Evolutionary conservation across 2,797 vertebrate species (phyloP), one percentile per base, ranked within the genome.

Genomic region (Artibeus lituratus): DNA sequence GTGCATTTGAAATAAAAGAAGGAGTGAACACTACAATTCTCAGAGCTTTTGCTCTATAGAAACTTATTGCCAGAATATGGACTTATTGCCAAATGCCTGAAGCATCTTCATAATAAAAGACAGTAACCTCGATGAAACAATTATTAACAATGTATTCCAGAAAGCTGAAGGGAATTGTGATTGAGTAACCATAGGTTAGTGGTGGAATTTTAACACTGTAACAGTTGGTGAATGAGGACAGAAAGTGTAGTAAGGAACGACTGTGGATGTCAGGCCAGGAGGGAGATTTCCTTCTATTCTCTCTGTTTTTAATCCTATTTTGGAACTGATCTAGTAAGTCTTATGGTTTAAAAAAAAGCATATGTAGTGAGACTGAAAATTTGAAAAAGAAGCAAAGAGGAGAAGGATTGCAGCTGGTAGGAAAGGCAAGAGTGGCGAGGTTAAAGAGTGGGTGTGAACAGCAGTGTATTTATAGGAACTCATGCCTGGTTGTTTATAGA

Each of bases 61-160:
- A 98, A 98, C 97, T 98, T 98, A 98, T 97, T 98, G 98, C 98
- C 98, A 98, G 98, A 98, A 98, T 98, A 98, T 97, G 98, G 98
- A 98, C 98, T 98, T 98, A 98, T 97, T 98, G 98, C 98, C 98
- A 99, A 98, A 97, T 35, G 98, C 98, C 98, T 97, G 97, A 98
- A 98, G 98, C 98, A 98, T 98, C 98, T 98, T 98, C 97, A 97
- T 98, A 98, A 98, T 98, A 98, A 98, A 98, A 98, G 98, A 98
- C 98, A 98, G 98, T 98, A 98, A 98, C 98, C 97, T 98, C 98
- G 98, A 99, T 98, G 98, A 98, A 98, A 97, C 98, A 98, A 97
- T 98, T 98, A 98, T 98, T 99, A 98, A 98, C 98, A 98, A 98
- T 98, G 98, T 98, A 98, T 98, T 98, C 98, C 98, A 98, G 98